Evolutionary conservation across 64 coral and sea anemone species (phyloP).

Genomic region (Stichodactyla helianthus): DNA sequence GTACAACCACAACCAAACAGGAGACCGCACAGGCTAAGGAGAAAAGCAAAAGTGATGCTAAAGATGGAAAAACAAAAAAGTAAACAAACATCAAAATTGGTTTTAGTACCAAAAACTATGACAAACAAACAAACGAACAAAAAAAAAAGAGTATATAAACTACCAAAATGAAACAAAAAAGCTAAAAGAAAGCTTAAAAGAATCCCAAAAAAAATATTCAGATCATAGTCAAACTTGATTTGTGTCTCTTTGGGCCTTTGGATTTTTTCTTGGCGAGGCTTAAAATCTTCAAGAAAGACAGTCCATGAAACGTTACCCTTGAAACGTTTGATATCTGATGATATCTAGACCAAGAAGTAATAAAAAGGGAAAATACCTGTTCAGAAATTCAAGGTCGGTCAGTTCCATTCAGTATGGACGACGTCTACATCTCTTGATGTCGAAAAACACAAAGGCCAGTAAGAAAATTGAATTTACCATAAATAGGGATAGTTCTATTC

Average conservation of each 20-base stretch:
- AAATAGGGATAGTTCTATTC: too few relatives aligned
- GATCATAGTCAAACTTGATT: conserved; percentile 1
- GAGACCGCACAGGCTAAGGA: background rate
- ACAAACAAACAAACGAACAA: background rate
- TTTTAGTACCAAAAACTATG: background rate
- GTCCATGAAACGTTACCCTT: background rate
- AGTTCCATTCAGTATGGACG: background rate
- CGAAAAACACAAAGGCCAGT: background rate
- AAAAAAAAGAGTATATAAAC: background rate
- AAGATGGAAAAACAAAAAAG: background rate
- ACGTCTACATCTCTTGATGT: background rate
- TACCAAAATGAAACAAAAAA: background rate
- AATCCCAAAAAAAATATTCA: conserved; percentile 12
- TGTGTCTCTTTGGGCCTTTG: background rate
- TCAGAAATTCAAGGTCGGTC: too few relatives aligned
- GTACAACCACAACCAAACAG: background rate
- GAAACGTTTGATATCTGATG: background rate
- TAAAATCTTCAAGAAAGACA: background rate
- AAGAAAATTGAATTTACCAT: too few relatives aligned
- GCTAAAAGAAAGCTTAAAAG: conserved; percentile 16
- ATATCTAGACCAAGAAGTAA: background rate
- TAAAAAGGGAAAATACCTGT: too few relatives aligned
- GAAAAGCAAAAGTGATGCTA: background rate
- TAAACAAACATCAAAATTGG: background rate
- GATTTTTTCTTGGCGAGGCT: background rate